Evolutionary conservation across 1,140 invertebrate genomes (phyloP).

Genomic region (Bombus affinis): DNA sequence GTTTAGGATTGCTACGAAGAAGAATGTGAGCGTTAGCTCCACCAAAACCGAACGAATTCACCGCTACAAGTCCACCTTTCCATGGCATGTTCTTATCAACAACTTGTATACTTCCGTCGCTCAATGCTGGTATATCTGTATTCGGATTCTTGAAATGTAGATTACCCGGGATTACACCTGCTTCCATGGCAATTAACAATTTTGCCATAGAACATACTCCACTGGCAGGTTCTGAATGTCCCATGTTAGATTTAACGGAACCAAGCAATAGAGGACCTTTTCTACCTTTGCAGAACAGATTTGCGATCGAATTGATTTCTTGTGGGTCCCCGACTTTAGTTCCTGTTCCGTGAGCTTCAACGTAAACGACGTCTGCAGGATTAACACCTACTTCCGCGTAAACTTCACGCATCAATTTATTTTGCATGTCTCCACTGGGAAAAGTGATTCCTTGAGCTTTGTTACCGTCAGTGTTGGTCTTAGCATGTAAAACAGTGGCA

Average conservation of each 20-base stretch:
- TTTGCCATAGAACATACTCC: slow-evolving; percentile 95
- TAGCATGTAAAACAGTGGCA: slow-evolving; percentile 92
- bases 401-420: slow-evolving; percentile 91
- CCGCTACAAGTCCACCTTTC: slow-evolving; percentile 92
- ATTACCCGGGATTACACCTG: slow-evolving; percentile 93
- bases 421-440: slow-evolving; percentile 94
- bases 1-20: slow-evolving; percentile 90
- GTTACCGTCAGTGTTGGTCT: slow-evolving; percentile 94
- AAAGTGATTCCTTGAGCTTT: slow-evolving; percentile 96
- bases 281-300: slow-evolving; percentile 95
- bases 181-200: slow-evolving; percentile 95
- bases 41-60: slow-evolving; percentile 99
- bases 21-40: slow-evolving; percentile 97
- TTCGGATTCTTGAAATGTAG: slow-evolving; percentile 95
- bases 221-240: slow-evolving; percentile 97
- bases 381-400: slow-evolving; percentile 92
- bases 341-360: slow-evolving; percentile 98
- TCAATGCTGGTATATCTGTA: slow-evolving; percentile 92
- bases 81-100: slow-evolving; percentile 91
- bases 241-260: slow-evolving; percentile 99
- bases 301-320: slow-evolving; percentile 96
- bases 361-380: slow-evolving; percentile 91
- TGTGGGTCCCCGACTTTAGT: slow-evolving; percentile 97
- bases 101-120: slow-evolving; percentile 93
- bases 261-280: slow-evolving; percentile 93